phyloP scores from a whole-genome alignment of 2,888 invertebrate species.

The Chloromyia formosa region DNA sequence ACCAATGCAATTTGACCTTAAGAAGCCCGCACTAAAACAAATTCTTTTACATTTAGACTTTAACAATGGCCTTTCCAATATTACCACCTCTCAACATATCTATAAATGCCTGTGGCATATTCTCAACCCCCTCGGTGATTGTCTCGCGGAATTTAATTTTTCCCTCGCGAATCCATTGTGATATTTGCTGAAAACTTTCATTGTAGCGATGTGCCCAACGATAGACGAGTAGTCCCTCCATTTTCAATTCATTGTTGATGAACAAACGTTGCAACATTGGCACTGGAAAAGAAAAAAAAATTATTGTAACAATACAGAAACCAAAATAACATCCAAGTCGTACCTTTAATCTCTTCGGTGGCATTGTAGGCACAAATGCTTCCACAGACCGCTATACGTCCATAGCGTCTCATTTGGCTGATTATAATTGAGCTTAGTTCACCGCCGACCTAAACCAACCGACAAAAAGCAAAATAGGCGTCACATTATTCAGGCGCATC shows the following conservation, averaged over 20 bases:
- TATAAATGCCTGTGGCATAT: constrained; percentile 75
- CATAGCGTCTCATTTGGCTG: constrained; percentile 70
- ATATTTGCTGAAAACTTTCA: constrained; percentile 72
- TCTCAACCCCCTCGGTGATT: constrained; percentile 76
- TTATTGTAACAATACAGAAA: not conserved
- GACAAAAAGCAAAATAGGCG: too few relatives aligned
- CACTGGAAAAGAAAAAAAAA: constrained; percentile 16
- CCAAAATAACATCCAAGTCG: not conserved
- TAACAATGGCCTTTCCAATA: constrained; percentile 76
- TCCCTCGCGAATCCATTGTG: constrained; percentile 72
- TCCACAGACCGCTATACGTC: constrained; percentile 74
- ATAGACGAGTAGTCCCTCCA: constrained; percentile 67
- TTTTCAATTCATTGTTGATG: constrained; percentile 68
- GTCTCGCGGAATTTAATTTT: constrained; percentile 77
- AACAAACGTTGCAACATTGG: constrained; percentile 67
- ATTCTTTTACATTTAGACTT: too few relatives aligned
- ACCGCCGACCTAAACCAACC: constrained; percentile 70
- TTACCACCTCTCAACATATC: constrained; percentile 73
- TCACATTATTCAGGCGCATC: too few relatives aligned
- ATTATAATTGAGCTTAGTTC: constrained; percentile 70
- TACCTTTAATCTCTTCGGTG: constrained; percentile 29
- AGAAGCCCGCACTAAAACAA: too few relatives aligned
- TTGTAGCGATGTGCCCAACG: constrained; percentile 70
- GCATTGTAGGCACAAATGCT: constrained; percentile 72
- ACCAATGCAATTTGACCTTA: too few relatives aligned